Base-by-base conservation (phyloP, 2,113 vertebrate genomes). In the Halcyon malimbica region DNA sequence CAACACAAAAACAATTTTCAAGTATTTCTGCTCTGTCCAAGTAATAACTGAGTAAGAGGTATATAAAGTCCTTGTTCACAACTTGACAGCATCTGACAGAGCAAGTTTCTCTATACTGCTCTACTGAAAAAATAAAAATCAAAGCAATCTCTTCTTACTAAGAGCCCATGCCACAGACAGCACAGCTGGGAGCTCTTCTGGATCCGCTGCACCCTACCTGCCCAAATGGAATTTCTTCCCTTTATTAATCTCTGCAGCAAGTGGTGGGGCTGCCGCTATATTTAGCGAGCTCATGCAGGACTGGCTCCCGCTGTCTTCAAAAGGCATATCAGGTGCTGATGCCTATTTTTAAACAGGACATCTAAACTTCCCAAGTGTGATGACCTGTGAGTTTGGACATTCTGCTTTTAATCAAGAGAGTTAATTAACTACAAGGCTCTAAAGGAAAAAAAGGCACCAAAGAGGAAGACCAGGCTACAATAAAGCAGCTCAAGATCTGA, bases 331-430 rank as follows among this genome's bases (percentile, higher is more conserved):
- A 94, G 96, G 96, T 83, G 88, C 63, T 80, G 65, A 42, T 42
- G 76, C 41, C 91, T 95, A 94, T 90, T 95, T 96, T 94, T 96
- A 94, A 95, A 94, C 37, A 51, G 78, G 92, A 94, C 57, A 37
- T 91, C 77, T 82, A 84, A 96, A 97, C 87, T 95, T 85, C 82
- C 70, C 83, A 87, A 89, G 85, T 78, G 95, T 87, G 75, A 82
- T 79, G 90, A 96, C 70, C 92, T 53, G 3, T 82, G 78, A 89
- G 86, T 56, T 73, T 68, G 85, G 91, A 53, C 64, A 87, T 83
- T 95, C 92, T 91, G 83, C 73, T 90, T 95, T 93, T 83, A 94
- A 92, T 74, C 88, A 91, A 94, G 33, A 64, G 39, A 95, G 82
- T 92, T 93, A 94, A 95, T 89, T 94, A 94, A 92, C 83, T 90